These are phyloP conservation scores for Perithous albicinctus DNA, from an alignment of 2,888 invertebrate genomes.

Conservation along the genomic window DNA sequence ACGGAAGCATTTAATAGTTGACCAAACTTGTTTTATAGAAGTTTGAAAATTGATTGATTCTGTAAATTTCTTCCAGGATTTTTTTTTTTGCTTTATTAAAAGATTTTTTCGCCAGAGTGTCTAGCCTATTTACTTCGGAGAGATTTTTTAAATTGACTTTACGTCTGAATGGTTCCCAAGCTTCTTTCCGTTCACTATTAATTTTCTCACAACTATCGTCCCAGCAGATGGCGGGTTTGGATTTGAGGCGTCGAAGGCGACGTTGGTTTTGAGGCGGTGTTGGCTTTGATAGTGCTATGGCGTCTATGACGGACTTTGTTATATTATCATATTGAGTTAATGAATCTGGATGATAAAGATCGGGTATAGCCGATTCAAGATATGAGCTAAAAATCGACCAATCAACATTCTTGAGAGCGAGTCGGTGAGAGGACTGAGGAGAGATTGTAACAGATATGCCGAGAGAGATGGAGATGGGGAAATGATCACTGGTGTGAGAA, in stretches of 20 bases:
- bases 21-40: background rate
- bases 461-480: too few relatives aligned
- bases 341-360: too few relatives aligned
- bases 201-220: background rate
- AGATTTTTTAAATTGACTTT: too few relatives aligned
- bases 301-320: background rate
- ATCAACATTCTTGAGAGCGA: constrained; percentile 3
- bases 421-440: too few relatives aligned
- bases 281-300: background rate
- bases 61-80: constrained; percentile 8
- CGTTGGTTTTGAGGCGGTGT: too few relatives aligned
- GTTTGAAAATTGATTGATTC: constrained; percentile 8
- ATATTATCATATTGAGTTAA: background rate
- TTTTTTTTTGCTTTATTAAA: background rate
- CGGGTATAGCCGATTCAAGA: background rate
- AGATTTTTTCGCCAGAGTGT: constrained; percentile 2
- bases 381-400: background rate
- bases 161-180: background rate
- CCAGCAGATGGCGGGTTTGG: constrained; percentile 21
- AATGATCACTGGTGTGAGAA: constrained; percentile 21
- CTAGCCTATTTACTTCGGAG: too few relatives aligned
- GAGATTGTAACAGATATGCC: too few relatives aligned
- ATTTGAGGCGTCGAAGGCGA: background rate
- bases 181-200: background rate
- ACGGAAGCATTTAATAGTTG: background rate